Percentiles rank a stretch among this genome's conserved stretches.
Evolutionary conservation across 2,888 invertebrate species (phyloP).

Genomic region (Cataglyphis altisquamis): DNA sequence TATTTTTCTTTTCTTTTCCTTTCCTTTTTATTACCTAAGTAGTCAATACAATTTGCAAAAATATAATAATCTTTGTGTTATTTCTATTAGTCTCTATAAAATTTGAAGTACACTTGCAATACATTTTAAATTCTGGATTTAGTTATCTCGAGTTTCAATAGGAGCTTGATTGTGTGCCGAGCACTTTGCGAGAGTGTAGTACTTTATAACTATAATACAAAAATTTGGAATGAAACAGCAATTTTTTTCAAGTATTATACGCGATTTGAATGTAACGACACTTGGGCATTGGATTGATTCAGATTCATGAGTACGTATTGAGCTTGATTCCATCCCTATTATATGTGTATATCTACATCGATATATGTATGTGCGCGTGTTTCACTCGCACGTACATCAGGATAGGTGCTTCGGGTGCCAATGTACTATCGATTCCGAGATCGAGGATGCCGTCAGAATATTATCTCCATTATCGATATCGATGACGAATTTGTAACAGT

Average conservation of each 20-base stretch:
- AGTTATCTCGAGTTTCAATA: slow-evolving; percentile 23
- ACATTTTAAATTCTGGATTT: background rate
- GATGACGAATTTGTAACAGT: slow-evolving; percentile 19
- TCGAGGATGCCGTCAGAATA: slow-evolving; percentile 52
- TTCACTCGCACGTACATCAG: slow-evolving; percentile 56
- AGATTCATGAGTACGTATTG: slow-evolving; percentile 52
- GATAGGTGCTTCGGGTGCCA: slow-evolving; percentile 67
- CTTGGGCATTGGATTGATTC: slow-evolving; percentile 44
- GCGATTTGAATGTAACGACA: slow-evolving; percentile 29
- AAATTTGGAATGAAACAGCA: slow-evolving; percentile 29
- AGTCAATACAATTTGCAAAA: background rate
- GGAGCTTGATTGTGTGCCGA: slow-evolving; percentile 34
- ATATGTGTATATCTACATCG: slow-evolving; percentile 12
- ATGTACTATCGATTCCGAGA: slow-evolving; percentile 72
- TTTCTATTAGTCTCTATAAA: background rate
- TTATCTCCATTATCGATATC: slow-evolving; percentile 42
- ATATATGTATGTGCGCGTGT: slow-evolving; percentile 19
- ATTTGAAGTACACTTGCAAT: slow-evolving; percentile 1
- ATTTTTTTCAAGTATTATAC: slow-evolving; percentile 42
- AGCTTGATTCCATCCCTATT: slow-evolving; percentile 45
- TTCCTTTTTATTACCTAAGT: background rate
- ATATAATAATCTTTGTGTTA: background rate
- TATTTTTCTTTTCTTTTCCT: background rate
- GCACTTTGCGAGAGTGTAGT: slow-evolving; percentile 18
- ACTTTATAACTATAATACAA: slow-evolving; percentile 29